These are phyloP conservation scores for Pseudomyrmex cubaensis DNA, from an alignment of 1,140 invertebrate genomes.

Conservation along the genomic window DNA sequence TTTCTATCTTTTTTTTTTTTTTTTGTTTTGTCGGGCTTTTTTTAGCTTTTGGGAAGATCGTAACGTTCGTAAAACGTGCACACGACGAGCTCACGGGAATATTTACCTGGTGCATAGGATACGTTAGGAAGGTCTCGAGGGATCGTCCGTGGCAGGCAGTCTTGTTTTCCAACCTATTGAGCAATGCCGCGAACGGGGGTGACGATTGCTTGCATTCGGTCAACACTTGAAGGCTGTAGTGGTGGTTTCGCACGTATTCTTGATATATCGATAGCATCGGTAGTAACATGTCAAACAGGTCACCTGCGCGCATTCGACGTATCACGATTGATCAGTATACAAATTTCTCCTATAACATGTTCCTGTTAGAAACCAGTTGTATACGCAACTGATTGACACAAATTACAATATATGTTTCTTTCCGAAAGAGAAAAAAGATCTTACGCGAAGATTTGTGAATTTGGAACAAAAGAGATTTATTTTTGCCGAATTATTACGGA, in stretches of 20 bases:
- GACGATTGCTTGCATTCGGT: conserved; percentile 96
- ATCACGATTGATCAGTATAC: background rate
- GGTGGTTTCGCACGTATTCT: conserved; percentile 97
- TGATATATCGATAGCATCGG: conserved; percentile 98
- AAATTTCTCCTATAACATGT: background rate
- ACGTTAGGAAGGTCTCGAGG: conserved; percentile 96
- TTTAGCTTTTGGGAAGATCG: too few relatives aligned
- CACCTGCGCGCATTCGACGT: conserved; percentile 87
- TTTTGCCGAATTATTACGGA: background rate
- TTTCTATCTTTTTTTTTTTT: conserved; percentile 6
- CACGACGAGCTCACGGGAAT: background rate
- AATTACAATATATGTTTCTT: background rate
- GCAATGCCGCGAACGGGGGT: conserved; percentile 91
- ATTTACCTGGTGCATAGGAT: conserved; percentile 97
- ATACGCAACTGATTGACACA: background rate
- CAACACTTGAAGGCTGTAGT: conserved; percentile 97
- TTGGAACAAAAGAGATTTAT: background rate
- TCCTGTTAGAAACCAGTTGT: background rate
- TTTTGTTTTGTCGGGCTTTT: background rate
- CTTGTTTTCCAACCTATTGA: conserved; percentile 94
- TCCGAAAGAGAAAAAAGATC: background rate
- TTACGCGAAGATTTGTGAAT: too few relatives aligned
- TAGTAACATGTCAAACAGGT: conserved; percentile 96
- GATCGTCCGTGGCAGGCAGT: conserved; percentile 93
- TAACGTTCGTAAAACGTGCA: too few relatives aligned